phyloP scores from a whole-genome alignment of 2,113 vertebrate genomes.

The Spea bombifrons region DNA sequence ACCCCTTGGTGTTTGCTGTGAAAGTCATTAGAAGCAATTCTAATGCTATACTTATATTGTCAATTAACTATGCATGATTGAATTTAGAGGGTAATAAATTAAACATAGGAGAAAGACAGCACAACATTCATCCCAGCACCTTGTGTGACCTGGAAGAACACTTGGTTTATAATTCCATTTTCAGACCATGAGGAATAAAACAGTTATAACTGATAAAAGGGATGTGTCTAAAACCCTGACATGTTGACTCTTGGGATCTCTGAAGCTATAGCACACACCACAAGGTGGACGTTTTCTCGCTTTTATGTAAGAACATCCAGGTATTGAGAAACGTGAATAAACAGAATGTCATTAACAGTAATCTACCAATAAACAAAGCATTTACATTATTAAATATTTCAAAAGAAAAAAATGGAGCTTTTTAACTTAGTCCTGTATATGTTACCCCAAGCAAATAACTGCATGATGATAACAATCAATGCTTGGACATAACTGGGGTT shows the following conservation, averaged over 20 bases:
- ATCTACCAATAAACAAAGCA: too few relatives aligned
- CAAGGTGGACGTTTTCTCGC: too few relatives aligned
- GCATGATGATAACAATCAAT: too few relatives aligned
- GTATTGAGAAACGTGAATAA: too few relatives aligned
- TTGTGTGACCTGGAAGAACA: not conserved
- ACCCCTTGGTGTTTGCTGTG: constrained; percentile 31
- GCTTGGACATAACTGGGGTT: too few relatives aligned
- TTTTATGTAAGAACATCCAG: too few relatives aligned
- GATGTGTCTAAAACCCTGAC: not conserved
- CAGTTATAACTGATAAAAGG: not conserved
- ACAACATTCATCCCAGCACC: constrained; percentile 15
- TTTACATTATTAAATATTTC: too few relatives aligned
- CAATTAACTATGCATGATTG: constrained; percentile 47
- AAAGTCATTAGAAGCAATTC: constrained; percentile 29
- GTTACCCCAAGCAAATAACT: too few relatives aligned
- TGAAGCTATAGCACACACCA: too few relatives aligned
- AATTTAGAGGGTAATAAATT: constrained; percentile 44
- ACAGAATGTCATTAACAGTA: too few relatives aligned
- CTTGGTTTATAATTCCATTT: constrained; percentile 2
- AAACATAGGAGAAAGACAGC: constrained; percentile 36
- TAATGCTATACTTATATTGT: constrained; percentile 42
- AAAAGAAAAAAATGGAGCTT: too few relatives aligned
- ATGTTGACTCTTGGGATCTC: not conserved
- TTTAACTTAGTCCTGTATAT: too few relatives aligned
- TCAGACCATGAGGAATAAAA: not conserved